phyloP scores from a whole-genome alignment of 2,113 vertebrate genomes.

The Leptocoma aspasia region DNA sequence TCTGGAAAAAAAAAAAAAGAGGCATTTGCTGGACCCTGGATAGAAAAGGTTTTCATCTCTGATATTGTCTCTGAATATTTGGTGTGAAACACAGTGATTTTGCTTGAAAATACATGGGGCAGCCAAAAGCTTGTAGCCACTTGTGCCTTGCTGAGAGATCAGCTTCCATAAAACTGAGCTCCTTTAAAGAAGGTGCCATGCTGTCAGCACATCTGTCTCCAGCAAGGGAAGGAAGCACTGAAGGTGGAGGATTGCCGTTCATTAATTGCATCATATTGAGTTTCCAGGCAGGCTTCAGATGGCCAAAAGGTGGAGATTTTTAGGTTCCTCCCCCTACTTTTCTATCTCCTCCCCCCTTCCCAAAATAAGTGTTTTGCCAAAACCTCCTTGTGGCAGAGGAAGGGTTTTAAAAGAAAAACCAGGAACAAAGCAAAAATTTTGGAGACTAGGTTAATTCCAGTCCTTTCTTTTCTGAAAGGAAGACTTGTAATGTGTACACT shows the following conservation, averaged over 20 bases:
- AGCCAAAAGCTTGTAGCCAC: slow-evolving; percentile 11
- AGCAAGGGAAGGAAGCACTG: slow-evolving; percentile 51
- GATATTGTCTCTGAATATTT: neutral
- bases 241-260: slow-evolving; percentile 29
- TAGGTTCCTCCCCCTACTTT: neutral
- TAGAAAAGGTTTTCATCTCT: neutral
- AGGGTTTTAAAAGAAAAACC: neutral
- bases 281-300: slow-evolving; percentile 60
- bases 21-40: neutral
- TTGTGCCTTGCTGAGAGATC: neutral
- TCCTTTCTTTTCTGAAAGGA: neutral
- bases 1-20: neutral
- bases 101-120: neutral
- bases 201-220: slow-evolving; percentile 61
- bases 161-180: slow-evolving; percentile 59
- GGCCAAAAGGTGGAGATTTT: slow-evolving; percentile 68
- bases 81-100: neutral
- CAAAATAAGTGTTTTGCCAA: neutral
- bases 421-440: neutral
- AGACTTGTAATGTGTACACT: neutral
- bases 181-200: slow-evolving; percentile 55
- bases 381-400: neutral
- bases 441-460: neutral
- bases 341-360: neutral
- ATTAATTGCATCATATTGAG: slow-evolving; percentile 67